Conservation (phyloP, 2,113 vertebrate genomes). For the Melozone crissalis region DNA sequence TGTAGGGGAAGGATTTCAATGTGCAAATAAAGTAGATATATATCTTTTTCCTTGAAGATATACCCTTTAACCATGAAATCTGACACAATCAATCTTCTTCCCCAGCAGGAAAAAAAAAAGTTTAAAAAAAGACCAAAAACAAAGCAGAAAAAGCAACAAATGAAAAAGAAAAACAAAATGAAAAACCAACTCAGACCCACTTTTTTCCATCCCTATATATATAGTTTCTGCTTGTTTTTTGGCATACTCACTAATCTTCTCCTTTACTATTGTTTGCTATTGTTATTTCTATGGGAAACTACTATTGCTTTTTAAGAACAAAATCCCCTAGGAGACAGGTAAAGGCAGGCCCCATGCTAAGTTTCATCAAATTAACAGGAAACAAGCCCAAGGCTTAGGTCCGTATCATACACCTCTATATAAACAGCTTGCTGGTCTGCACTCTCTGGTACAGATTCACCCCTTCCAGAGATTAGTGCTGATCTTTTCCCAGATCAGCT, state of each 20-base stretch:
- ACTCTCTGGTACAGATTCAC: background rate
- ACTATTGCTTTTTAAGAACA: background rate
- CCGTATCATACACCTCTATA: background rate
- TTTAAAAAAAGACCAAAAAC: accelerated
- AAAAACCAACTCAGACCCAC: background rate
- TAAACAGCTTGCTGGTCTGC: background rate
- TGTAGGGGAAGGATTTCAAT: background rate
- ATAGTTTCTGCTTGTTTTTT: background rate
- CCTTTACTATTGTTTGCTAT: background rate
- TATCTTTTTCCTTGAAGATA: background rate
- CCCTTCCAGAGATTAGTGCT: background rate
- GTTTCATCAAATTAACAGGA: background rate
- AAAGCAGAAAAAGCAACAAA: background rate
- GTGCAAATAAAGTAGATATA: background rate
- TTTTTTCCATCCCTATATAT: background rate
- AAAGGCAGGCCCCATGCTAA: background rate
- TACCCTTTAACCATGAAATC: background rate
- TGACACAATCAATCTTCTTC: background rate
- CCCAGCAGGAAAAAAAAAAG: background rate
- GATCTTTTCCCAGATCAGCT: background rate
- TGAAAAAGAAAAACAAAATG: accelerated
- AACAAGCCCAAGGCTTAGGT: background rate
- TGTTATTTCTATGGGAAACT: background rate
- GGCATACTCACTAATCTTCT: background rate
- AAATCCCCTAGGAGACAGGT: background rate